phyloP scores from a whole-genome alignment of 2,888 invertebrate species.

The Hyalella azteca region DNA sequence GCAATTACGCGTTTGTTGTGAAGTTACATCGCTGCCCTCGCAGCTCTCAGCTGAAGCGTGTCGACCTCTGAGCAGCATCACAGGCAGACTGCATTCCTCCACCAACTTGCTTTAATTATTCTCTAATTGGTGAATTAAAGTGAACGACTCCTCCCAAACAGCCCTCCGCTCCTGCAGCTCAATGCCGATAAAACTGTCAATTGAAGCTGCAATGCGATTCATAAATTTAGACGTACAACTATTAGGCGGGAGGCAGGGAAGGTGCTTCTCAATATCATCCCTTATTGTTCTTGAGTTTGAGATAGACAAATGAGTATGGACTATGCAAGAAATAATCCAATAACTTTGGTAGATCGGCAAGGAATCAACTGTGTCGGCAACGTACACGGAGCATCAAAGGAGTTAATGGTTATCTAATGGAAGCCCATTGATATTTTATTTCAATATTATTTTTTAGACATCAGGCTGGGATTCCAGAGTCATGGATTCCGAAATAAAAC shows the following conservation, averaged over 20 bases:
- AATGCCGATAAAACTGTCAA: constrained; percentile 19
- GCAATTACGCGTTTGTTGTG: constrained; percentile 18
- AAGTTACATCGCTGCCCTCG: constrained; percentile 26
- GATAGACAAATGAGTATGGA: too few relatives aligned
- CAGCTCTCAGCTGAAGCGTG: constrained; percentile 24
- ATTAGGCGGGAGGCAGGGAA: constrained; percentile 5
- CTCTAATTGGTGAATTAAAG: constrained; percentile 39
- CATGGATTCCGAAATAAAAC: too few relatives aligned
- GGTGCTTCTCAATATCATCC: too few relatives aligned
- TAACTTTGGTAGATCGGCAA: too few relatives aligned
- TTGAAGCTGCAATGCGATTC: constrained; percentile 1
- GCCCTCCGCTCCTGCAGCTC: constrained; percentile 1
- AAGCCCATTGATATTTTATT: too few relatives aligned
- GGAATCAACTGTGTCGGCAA: too few relatives aligned
- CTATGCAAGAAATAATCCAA: too few relatives aligned
- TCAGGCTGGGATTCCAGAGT: too few relatives aligned
- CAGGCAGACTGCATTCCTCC: constrained; percentile 25
- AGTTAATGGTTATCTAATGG: too few relatives aligned
- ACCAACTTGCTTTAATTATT: constrained; percentile 39
- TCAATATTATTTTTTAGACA: too few relatives aligned
- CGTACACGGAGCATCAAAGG: too few relatives aligned
- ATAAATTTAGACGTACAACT: constrained; percentile 14
- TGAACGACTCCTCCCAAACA: constrained; percentile 36
- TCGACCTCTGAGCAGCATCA: constrained; percentile 27
- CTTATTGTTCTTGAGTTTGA: too few relatives aligned